Evolutionary conservation across 1,140 invertebrate genomes (phyloP).

Genomic region (Octopus sinensis): DNA sequence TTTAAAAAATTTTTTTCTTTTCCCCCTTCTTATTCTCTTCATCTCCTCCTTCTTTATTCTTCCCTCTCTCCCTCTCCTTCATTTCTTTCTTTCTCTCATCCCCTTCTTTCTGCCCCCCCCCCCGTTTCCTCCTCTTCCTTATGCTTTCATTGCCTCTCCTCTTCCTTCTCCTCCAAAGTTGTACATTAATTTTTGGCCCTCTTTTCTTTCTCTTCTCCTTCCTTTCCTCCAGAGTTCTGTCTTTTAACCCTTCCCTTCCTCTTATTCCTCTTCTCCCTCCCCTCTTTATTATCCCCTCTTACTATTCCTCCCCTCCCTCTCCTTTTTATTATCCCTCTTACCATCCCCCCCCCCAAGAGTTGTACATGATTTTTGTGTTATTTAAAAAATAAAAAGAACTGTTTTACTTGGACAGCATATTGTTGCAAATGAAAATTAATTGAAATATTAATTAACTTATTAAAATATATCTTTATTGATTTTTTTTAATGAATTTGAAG

Average conservation of each 20-base stretch:
- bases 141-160: neutral
- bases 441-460: too few relatives aligned
- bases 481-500: too few relatives aligned
- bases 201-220: neutral
- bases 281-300: neutral
- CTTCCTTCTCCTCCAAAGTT: neutral
- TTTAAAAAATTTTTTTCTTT: neutral
- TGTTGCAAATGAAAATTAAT: too few relatives aligned
- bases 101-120: neutral
- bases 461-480: too few relatives aligned
- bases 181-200: neutral
- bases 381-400: too few relatives aligned
- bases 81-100: neutral
- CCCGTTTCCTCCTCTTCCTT: neutral
- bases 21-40: neutral
- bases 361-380: too few relatives aligned
- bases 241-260: neutral
- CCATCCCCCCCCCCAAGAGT: neutral
- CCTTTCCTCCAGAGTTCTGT: neutral
- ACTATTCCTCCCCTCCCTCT: neutral
- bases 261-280: neutral
- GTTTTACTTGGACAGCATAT: too few relatives aligned
- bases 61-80: neutral
- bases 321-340: neutral
- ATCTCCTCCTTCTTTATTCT: neutral